A percentile compares a stretch with the other conserved stretches of the same genome.
Evolutionary conservation across 2,797 vertebrate genomes (phyloP).

Genomic region (Carapus acus): DNA sequence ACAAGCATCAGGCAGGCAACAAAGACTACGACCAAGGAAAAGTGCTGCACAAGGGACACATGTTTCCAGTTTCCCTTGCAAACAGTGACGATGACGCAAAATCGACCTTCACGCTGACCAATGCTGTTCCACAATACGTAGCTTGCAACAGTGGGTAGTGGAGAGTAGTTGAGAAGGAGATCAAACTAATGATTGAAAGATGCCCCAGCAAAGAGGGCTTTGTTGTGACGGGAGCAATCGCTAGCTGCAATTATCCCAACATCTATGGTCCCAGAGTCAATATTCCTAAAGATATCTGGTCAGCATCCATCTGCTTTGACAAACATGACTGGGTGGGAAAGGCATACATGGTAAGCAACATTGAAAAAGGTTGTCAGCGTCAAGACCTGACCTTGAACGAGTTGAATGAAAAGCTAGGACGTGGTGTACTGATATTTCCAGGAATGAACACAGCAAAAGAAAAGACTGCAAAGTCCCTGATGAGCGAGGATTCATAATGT

Average conservation of each 20-base stretch:
- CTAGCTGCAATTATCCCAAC: slow-evolving; percentile 3
- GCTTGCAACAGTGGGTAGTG: slow-evolving; percentile 35
- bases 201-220: slow-evolving; percentile 26
- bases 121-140: slow-evolving; percentile 32
- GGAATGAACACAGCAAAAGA: no score
- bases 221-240: slow-evolving; percentile 33
- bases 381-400: slow-evolving; percentile 5
- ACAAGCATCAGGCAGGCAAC: no score
- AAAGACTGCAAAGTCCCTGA: no score
- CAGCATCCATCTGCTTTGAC: slow-evolving; percentile 43
- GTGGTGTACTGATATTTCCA: rapidly evolving
- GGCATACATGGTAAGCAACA: slow-evolving; percentile 18
- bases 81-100: neutral
- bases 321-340: slow-evolving; percentile 1
- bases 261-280: slow-evolving; percentile 9
- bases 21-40: no score
- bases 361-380: neutral
- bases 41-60: slow-evolving; percentile 21
- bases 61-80: slow-evolving; percentile 24
- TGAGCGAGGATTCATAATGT: no score
- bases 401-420: neutral
- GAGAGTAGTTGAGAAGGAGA: slow-evolving; percentile 22
- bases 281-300: slow-evolving; percentile 33
- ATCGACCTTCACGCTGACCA: slow-evolving; percentile 53
- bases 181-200: slow-evolving; percentile 8